phyloP scores from a whole-genome alignment of 1,140 invertebrate genomes.

The Zaprionus camerounensis region DNA sequence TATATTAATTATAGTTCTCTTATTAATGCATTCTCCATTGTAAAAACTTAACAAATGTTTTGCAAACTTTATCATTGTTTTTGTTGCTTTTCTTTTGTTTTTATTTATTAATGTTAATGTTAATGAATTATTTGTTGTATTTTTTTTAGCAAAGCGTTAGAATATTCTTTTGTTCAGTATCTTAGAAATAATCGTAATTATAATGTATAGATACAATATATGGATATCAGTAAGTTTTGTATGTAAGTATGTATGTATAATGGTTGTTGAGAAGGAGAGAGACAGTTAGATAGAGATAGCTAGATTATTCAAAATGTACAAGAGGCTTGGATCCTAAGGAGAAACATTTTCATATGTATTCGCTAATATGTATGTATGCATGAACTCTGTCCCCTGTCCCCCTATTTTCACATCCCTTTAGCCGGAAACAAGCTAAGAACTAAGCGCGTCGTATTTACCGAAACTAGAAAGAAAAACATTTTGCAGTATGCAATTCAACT shows the following conservation, averaged over 20 bases:
- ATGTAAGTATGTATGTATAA: constrained; percentile 45
- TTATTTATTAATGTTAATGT: constrained; percentile 24
- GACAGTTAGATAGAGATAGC: neutral
- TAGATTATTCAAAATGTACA: constrained; percentile 57
- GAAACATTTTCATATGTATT: constrained; percentile 29
- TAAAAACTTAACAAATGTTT: constrained; percentile 82
- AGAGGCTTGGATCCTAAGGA: constrained; percentile 39
- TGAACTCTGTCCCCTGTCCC: constrained; percentile 29
- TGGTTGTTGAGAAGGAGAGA: constrained; percentile 40
- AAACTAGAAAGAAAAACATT: constrained; percentile 35
- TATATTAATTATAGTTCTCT: constrained; percentile 63
- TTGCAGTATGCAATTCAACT: constrained; percentile 37
- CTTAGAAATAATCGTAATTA: constrained; percentile 47
- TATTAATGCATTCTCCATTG: constrained; percentile 74
- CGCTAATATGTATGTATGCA: constrained; percentile 38
- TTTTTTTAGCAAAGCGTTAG: constrained; percentile 56
- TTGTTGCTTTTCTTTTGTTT: constrained; percentile 33
- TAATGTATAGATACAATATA: constrained; percentile 54
- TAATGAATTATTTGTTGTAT: constrained; percentile 22
- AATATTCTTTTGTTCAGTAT: constrained; percentile 25
- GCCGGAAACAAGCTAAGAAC: constrained; percentile 15
- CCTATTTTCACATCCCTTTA: neutral
- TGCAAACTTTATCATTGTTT: constrained; percentile 60
- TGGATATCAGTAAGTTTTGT: constrained; percentile 24
- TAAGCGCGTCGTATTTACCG: constrained; percentile 18